phyloP scores from a whole-genome alignment of 37 sponge, comb jelly and placozoan genomes.

The Chondrilla cf. caribensis region DNA sequence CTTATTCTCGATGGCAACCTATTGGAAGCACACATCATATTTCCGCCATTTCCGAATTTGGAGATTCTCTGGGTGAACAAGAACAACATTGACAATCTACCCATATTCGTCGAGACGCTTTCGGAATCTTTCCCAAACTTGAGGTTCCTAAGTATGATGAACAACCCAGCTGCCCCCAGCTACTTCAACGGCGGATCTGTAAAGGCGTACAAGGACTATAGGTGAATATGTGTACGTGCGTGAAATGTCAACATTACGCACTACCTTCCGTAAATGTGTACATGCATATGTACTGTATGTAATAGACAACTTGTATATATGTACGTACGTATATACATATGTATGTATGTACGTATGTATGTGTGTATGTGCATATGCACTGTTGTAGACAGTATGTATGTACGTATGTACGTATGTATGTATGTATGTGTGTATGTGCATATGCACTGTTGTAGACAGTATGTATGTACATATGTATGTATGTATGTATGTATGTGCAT shows the following conservation, averaged over 20 bases:
- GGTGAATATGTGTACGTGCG: constrained; percentile 55
- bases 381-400: no score
- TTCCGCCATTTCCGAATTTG: constrained; percentile 63
- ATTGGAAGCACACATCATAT: constrained; percentile 59
- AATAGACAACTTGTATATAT: no score
- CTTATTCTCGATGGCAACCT: constrained; percentile 70
- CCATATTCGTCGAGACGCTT: constrained; percentile 68
- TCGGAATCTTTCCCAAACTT: constrained; percentile 55
- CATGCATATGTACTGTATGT: no score
- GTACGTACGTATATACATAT: no score
- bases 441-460: background rate
- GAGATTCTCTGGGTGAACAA: constrained; percentile 78
- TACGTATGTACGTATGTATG: no score
- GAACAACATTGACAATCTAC: constrained; percentile 72
- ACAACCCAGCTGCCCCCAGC: constrained; percentile 87
- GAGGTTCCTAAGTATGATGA: constrained; percentile 77
- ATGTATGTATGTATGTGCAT: background rate
- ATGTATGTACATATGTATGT: background rate
- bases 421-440: background rate
- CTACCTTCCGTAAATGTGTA: no score
- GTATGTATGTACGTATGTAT: no score
- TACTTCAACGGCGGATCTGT: constrained; percentile 84
- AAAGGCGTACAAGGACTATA: constrained; percentile 75
- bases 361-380: no score
- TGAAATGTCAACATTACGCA: no score